Conservation (phyloP, 2,113 vertebrate genomes). For the Salminus brasiliensis region DNA sequence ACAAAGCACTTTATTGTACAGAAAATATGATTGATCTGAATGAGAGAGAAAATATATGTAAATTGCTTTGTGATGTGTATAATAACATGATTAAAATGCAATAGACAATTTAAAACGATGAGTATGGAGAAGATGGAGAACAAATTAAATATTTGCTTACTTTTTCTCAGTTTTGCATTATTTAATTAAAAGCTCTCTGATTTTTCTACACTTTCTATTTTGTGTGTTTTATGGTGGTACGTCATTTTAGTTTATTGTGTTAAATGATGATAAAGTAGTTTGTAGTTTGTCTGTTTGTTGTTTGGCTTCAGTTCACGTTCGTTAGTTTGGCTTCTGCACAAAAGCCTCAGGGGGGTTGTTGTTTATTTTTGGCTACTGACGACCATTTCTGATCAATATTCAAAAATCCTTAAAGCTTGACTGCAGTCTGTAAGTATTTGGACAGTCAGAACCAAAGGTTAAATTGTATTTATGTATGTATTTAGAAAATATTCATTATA, state of each 20-base stretch:
- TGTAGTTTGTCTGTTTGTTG: slow-evolving; percentile 6
- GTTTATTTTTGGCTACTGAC: not conserved
- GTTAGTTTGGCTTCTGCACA: not conserved
- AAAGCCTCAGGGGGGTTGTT: not conserved
- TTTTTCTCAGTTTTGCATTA: slow-evolving; percentile 58
- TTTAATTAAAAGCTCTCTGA: slow-evolving; percentile 70
- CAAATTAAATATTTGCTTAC: slow-evolving; percentile 60
- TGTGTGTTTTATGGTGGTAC: slow-evolving; percentile 29
- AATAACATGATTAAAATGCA: slow-evolving; percentile 65
- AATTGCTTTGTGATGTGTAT: slow-evolving; percentile 67
- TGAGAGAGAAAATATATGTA: slow-evolving; percentile 45
- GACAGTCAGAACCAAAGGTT: not conserved
- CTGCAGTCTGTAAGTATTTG: not conserved
- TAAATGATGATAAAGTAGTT: too few species aligned
- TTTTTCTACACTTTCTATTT: slow-evolving; percentile 62
- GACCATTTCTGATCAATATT: not conserved
- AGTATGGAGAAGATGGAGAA: slow-evolving; percentile 65
- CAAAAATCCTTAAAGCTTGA: not conserved
- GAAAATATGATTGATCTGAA: slow-evolving; percentile 62
- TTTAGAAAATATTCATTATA: not conserved
- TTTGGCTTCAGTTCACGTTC: not conserved
- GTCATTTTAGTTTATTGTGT: not conserved
- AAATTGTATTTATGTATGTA: not conserved
- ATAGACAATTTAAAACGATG: slow-evolving; percentile 67
- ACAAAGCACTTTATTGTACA: slow-evolving; percentile 77